These are phyloP conservation scores for Asteroscopus sphinx DNA, from an alignment of 2,888 invertebrate species.

Conservation along the genomic window DNA sequence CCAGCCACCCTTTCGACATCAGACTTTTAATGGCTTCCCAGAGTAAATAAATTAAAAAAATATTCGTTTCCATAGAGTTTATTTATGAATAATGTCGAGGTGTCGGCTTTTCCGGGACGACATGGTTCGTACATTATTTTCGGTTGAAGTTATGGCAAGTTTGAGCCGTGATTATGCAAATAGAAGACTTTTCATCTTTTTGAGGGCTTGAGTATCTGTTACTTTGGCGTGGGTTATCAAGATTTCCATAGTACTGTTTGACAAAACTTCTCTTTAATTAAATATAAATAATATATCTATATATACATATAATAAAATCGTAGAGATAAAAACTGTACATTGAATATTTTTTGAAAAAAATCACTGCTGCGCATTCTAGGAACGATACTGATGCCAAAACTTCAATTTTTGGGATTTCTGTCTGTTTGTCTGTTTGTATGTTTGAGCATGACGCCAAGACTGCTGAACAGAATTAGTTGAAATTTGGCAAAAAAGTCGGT, in stretches of 20 bases:
- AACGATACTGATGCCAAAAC: too few species aligned
- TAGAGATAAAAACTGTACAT: too few species aligned
- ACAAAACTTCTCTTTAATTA: too few species aligned
- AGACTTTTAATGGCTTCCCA: constrained; percentile 49
- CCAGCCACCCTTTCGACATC: constrained; percentile 26
- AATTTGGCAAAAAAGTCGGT: too few species aligned
- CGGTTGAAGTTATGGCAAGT: constrained; percentile 41
- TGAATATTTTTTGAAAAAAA: too few species aligned
- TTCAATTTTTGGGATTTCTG: too few species aligned
- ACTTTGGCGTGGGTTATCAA: constrained; percentile 3
- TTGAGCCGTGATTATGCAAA: constrained; percentile 49
- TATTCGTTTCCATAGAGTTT: constrained; percentile 31
- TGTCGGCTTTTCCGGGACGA: constrained; percentile 28
- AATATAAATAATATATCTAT: too few species aligned
- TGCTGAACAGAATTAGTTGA: too few species aligned
- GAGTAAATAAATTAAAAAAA: constrained; percentile 57
- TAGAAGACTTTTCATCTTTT: constrained; percentile 28
- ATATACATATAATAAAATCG: too few species aligned
- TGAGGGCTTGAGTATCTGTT: constrained; percentile 6
- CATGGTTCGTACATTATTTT: constrained; percentile 48
- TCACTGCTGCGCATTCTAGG: too few species aligned
- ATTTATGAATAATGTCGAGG: constrained; percentile 42
- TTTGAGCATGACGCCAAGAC: too few species aligned
- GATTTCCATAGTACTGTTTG: not conserved
- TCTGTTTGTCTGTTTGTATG: too few species aligned